Percentiles rank a stretch among this genome's conserved stretches.
phyloP scores from a whole-genome alignment of 2,797 vertebrate species.

The Mionectes olivaceus region DNA sequence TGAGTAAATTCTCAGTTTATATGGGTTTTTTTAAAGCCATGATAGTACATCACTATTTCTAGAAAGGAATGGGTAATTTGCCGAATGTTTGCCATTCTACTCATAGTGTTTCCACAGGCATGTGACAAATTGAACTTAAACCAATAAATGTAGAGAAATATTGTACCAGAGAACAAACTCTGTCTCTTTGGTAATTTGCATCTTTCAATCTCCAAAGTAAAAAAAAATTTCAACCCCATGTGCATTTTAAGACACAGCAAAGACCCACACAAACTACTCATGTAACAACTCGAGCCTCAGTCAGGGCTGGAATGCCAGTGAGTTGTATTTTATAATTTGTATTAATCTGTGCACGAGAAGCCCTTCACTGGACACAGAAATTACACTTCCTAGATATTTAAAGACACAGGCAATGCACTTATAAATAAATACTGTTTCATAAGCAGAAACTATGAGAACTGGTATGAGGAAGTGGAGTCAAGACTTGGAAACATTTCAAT shows the following conservation, averaged over 20 bases:
- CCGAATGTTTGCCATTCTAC: not conserved
- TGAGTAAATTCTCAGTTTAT: not conserved
- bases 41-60: not conserved
- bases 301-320: not conserved
- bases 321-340: not conserved
- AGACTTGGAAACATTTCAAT: conserved; percentile 39
- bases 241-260: not conserved
- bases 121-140: not conserved
- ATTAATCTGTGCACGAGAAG: not conserved
- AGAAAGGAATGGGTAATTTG: not conserved
- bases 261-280: not conserved
- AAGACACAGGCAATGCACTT: conserved; percentile 18
- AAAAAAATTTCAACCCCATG: not conserved
- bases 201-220: not conserved
- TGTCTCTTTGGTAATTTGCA: not conserved
- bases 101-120: not conserved
- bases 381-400: conserved; percentile 16
- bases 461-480: conserved; percentile 59
- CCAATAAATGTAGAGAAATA: not conserved
- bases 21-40: not conserved
- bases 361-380: not conserved
- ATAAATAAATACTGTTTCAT: conserved; percentile 64
- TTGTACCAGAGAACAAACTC: not conserved
- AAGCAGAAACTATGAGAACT: conserved; percentile 61
- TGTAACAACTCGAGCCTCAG: not conserved